phyloP scores from a whole-genome alignment of 2,797 vertebrate genomes.

The Vireo griseus region DNA sequence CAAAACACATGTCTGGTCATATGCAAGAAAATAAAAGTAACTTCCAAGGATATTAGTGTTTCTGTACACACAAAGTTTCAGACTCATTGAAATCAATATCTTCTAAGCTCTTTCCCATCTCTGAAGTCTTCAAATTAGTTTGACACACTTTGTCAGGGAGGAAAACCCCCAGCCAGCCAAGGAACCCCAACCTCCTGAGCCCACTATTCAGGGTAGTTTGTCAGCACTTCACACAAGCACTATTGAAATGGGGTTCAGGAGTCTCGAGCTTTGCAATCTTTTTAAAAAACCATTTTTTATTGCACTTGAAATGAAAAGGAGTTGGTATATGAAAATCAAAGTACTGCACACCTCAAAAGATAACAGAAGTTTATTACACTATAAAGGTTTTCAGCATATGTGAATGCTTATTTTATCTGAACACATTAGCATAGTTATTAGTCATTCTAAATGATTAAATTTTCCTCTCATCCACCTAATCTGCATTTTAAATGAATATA shows the following conservation, averaged over 20 bases:
- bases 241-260: not conserved
- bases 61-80: not conserved
- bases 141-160: not conserved
- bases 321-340: slow-evolving; percentile 35
- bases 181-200: not conserved
- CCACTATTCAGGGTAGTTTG: fast-evolving
- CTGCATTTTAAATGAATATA: slow-evolving; percentile 51
- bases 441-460: slow-evolving; percentile 44
- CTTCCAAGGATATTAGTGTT: not conserved
- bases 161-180: not conserved
- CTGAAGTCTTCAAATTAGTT: not conserved
- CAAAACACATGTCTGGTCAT: not conserved
- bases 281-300: not conserved
- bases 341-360: slow-evolving; percentile 5
- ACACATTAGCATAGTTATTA: slow-evolving; percentile 64
- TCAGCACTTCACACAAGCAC: not conserved
- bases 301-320: slow-evolving; percentile 33
- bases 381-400: slow-evolving; percentile 46
- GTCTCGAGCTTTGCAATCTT: not conserved
- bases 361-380: slow-evolving; percentile 54
- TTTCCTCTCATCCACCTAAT: slow-evolving; percentile 43
- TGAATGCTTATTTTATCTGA: slow-evolving; percentile 55
- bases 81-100: not conserved
- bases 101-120: not conserved
- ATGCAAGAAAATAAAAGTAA: not conserved